These are phyloP conservation scores for Tortrix viridana DNA, from an alignment of 2,888 invertebrate species.

Conservation along the genomic window DNA sequence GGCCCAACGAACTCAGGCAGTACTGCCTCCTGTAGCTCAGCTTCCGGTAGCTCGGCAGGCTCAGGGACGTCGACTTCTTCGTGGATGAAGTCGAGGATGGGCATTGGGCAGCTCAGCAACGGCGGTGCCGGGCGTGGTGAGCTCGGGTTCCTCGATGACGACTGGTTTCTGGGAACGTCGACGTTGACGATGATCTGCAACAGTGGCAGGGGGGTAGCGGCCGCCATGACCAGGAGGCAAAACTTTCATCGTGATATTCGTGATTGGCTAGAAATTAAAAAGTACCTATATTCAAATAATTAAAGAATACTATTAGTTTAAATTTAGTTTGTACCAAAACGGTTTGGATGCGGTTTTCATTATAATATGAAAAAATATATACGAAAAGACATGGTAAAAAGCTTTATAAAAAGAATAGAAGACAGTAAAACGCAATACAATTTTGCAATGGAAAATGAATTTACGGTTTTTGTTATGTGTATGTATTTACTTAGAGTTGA, in stretches of 20 bases:
- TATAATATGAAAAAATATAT: no score
- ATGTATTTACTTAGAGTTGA: no score
- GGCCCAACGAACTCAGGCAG: no score
- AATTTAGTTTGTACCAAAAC: no score
- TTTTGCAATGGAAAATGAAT: no score
- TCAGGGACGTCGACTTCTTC: constrained; percentile 27
- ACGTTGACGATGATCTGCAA: constrained; percentile 60
- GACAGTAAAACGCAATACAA: no score
- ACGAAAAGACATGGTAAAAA: no score
- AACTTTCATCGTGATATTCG: constrained; percentile 60
- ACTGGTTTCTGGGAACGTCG: constrained; percentile 45
- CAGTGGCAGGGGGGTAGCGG: constrained; percentile 58
- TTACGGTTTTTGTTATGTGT: no score
- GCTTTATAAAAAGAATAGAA: no score
- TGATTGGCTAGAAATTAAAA: constrained; percentile 37
- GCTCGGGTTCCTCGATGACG: constrained; percentile 10
- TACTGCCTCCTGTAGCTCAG: constrained; percentile 27
- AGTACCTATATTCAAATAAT: no score
- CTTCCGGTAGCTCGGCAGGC: constrained; percentile 30
- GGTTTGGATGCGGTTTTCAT: no score
- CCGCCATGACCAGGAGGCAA: constrained; percentile 57
- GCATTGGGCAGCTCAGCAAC: constrained; percentile 5
- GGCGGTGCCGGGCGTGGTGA: background rate
- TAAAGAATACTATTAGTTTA: no score
- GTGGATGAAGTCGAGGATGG: constrained; percentile 7